phyloP scores from a whole-genome alignment of 2,797 vertebrate species.

The Dipus sagitta region DNA sequence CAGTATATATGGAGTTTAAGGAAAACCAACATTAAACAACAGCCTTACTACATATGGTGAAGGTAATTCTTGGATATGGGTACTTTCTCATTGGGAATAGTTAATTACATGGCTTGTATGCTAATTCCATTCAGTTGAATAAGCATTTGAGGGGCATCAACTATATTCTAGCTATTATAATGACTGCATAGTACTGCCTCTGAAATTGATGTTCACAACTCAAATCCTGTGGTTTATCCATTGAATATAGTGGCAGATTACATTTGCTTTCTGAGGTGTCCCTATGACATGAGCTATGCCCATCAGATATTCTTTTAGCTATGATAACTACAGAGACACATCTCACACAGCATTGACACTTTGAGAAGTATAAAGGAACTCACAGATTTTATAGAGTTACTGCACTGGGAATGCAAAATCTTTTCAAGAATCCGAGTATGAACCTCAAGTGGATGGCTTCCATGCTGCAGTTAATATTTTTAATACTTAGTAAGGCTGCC shows the following conservation, averaged over 20 bases:
- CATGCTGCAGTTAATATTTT: conserved; percentile 46
- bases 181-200: neutral
- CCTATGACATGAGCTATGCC: neutral
- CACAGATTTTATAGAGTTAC: neutral
- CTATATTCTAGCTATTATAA: neutral
- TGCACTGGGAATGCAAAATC: neutral
- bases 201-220: neutral
- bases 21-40: neutral
- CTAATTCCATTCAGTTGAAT: conserved; percentile 19
- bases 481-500: conserved; percentile 33
- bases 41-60: neutral
- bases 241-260: neutral
- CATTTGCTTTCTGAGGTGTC: conserved; percentile 16
- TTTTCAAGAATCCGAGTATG: conserved; percentile 44
- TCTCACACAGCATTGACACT: neutral
- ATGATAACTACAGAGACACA: neutral
- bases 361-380: conserved; percentile 3
- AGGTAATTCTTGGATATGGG: neutral
- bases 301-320: conserved; percentile 23
- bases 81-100: neutral
- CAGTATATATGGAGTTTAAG: neutral
- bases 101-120: neutral
- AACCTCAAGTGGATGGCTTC: neutral
- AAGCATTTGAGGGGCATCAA: conserved; percentile 27
- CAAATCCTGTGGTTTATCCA: neutral